phyloP scores from a whole-genome alignment of 2,888 invertebrate species.

The Nymphalis urticae region DNA sequence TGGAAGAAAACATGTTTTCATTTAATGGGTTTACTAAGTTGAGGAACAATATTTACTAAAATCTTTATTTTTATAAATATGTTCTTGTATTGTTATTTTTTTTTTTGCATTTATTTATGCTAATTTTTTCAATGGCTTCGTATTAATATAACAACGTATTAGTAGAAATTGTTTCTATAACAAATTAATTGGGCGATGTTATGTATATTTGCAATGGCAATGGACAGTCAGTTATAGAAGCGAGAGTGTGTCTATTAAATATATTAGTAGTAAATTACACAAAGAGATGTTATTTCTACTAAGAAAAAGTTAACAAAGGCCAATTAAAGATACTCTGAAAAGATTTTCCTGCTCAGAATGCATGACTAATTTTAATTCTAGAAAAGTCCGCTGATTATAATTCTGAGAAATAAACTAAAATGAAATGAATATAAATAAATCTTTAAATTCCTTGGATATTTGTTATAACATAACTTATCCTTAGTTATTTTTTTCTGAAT shows the following conservation, averaged over 20 bases:
- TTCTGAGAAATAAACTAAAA: neutral
- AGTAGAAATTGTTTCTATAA: constrained; percentile 32
- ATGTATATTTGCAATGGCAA: constrained; percentile 24
- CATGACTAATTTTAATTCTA: constrained; percentile 1
- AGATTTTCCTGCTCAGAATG: neutral
- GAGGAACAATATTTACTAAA: constrained; percentile 15
- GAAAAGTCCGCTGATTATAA: neutral
- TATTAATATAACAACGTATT: constrained; percentile 20
- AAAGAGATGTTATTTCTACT: neutral
- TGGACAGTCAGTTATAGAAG: neutral
- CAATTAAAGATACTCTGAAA: neutral
- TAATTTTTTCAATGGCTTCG: neutral
- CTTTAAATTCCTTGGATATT: neutral
- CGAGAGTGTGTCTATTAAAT: no score
- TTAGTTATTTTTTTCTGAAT: no score
- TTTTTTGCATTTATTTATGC: neutral
- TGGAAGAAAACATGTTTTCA: neutral
- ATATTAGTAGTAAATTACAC: neutral
- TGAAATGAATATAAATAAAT: neutral
- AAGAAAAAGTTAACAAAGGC: neutral
- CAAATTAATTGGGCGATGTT: constrained; percentile 16
- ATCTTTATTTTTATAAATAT: no score
- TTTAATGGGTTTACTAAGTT: neutral
- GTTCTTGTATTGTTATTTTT: neutral
- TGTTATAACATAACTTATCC: no score